Conservation (phyloP, 2,113 vertebrate genomes). For the Mellivora capensis region DNA sequence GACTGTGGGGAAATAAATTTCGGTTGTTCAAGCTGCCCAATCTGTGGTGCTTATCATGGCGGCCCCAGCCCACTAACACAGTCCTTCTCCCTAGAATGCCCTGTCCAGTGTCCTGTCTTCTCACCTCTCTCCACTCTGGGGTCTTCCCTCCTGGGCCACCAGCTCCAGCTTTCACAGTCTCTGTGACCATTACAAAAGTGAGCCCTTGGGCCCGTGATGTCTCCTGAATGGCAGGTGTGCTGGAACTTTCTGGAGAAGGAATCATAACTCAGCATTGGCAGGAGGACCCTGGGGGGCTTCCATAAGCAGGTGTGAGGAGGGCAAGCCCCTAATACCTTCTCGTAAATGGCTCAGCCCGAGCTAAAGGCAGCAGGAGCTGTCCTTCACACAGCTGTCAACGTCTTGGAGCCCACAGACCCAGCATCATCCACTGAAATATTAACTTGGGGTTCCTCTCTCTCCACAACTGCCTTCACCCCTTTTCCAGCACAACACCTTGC, state of each 20-base stretch:
- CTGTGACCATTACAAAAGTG: background rate
- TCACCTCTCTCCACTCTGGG: background rate
- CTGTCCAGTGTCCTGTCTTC: background rate
- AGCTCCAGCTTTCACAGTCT: background rate
- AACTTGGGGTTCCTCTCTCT: background rate
- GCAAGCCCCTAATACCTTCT: background rate
- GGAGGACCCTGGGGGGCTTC: background rate
- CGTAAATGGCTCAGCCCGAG: background rate
- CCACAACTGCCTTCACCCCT: background rate
- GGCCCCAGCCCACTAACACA: too few relatives aligned
- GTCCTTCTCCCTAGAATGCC: background rate
- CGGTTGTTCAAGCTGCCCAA: rapidly evolving
- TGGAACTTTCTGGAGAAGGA: background rate
- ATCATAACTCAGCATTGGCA: background rate
- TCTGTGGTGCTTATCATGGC: background rate
- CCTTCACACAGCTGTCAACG: rapidly evolving
- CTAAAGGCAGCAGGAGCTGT: rapidly evolving
- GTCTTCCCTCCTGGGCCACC: background rate
- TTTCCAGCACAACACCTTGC: background rate
- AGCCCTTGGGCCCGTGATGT: background rate
- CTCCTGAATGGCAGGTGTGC: background rate
- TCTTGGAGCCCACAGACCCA: background rate
- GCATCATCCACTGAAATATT: background rate
- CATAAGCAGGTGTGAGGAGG: background rate
- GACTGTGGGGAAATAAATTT: background rate